Evolutionary conservation across 53 echinoderm and acorn worm genomes (phyloP).

Genomic region (Echinarachnius parma): DNA sequence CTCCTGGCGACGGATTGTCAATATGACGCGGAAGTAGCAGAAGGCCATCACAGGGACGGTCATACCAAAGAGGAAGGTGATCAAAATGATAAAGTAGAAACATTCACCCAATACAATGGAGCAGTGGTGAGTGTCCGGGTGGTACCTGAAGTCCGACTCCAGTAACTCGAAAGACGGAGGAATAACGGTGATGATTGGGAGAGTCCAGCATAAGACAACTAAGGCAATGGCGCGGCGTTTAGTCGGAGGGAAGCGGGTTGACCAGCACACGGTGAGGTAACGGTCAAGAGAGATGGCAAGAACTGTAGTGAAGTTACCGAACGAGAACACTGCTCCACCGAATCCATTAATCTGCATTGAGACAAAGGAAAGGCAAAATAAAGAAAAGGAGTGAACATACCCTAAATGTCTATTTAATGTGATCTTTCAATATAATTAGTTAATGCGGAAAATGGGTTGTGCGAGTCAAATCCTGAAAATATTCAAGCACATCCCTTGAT

Average conservation of each 20-base stretch:
- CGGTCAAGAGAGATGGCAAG: conserved; percentile 19
- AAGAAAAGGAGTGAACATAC: too few species aligned
- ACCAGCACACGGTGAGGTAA: conserved; percentile 18
- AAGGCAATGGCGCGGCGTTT: not conserved
- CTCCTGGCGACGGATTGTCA: not conserved
- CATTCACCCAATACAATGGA: conserved; percentile 16
- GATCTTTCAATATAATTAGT: too few species aligned
- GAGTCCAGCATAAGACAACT: not conserved
- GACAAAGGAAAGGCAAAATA: too few species aligned
- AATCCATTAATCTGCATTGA: conserved; percentile 20
- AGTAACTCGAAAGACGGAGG: not conserved
- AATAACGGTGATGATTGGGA: too few species aligned
- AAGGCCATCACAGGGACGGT: conserved; percentile 17
- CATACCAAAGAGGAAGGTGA: conserved; percentile 12
- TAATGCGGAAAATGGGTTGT: too few species aligned
- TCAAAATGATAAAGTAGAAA: conserved; percentile 6
- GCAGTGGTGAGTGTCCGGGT: conserved; percentile 23
- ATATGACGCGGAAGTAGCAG: not conserved
- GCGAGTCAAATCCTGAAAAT: too few species aligned
- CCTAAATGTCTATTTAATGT: too few species aligned
- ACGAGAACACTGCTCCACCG: conserved; percentile 4
- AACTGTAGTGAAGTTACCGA: conserved; percentile 27
- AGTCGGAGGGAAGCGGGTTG: conserved; percentile 7
- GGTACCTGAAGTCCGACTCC: not conserved
- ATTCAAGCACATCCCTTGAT: too few species aligned